These are phyloP conservation scores for Lontra canadensis DNA, from an alignment of 2,113 vertebrate species.

Conservation along the genomic window DNA sequence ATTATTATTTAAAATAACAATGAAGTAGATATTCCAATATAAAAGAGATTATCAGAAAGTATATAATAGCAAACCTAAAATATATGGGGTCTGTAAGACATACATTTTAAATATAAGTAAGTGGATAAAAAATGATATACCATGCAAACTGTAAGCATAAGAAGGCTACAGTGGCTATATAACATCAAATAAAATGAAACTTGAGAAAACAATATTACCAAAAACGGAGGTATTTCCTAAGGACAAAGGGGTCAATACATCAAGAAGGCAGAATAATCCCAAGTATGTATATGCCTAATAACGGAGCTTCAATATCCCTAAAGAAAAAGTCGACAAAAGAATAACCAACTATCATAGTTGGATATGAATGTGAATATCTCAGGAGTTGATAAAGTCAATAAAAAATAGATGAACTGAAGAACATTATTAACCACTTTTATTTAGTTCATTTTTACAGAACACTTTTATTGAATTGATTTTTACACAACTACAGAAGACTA, in stretches of 20 bases:
- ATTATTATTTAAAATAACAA: background rate
- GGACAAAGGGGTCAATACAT: background rate
- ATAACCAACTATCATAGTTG: background rate
- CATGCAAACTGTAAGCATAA: background rate
- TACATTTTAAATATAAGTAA: background rate
- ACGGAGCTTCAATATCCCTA: background rate
- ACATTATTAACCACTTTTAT: background rate
- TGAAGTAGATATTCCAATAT: background rate
- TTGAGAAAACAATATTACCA: background rate
- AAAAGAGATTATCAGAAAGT: background rate
- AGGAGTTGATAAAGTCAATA: background rate
- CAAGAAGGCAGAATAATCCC: background rate
- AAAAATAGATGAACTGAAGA: background rate
- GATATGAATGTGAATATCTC: background rate
- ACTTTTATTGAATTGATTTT: background rate
- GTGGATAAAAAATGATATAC: background rate
- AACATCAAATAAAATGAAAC: background rate
- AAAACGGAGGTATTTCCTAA: background rate
- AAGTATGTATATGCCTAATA: background rate
- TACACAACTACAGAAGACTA: background rate
- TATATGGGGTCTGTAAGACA: background rate
- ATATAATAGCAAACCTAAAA: background rate
- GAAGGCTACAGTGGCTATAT: background rate
- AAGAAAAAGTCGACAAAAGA: background rate
- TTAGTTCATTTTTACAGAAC: background rate